phyloP scores from a whole-genome alignment of 2,888 invertebrate species.

The Theretra japonica region DNA sequence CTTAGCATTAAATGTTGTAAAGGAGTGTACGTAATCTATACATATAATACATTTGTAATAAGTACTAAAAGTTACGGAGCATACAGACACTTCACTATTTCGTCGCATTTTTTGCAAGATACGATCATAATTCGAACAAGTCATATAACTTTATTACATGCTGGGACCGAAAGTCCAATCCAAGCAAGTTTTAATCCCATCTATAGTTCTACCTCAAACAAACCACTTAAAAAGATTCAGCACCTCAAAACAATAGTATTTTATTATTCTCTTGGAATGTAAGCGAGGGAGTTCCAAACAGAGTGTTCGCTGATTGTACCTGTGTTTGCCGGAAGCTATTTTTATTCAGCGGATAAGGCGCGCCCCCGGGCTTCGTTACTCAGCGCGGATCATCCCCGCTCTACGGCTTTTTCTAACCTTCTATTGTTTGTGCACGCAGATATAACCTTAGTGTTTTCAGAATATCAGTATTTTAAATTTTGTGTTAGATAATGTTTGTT shows the following conservation, averaged over 20 bases:
- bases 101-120: too few species aligned
- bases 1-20: too few species aligned
- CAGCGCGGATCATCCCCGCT: conserved; percentile 55
- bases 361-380: conserved; percentile 71
- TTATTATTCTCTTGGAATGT: conserved; percentile 12
- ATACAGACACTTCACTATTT: too few species aligned
- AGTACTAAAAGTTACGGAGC: too few species aligned
- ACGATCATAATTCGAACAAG: too few species aligned
- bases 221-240: neutral
- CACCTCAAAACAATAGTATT: neutral
- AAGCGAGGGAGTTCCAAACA: conserved; percentile 1
- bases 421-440: conserved; percentile 40
- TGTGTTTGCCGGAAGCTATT: conserved; percentile 50
- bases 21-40: too few species aligned
- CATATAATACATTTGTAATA: too few species aligned
- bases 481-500: neutral
- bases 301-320: conserved; percentile 37
- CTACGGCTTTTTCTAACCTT: conserved; percentile 34
- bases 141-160: too few species aligned
- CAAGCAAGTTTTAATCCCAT: too few species aligned
- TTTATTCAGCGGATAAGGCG: conserved; percentile 67
- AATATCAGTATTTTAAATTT: neutral
- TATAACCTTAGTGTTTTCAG: neutral
- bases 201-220: too few species aligned
- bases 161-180: too few species aligned